Base-by-base conservation (phyloP, 1,140 invertebrate genomes). In the Rhynchophorus ferrugineus region DNA sequence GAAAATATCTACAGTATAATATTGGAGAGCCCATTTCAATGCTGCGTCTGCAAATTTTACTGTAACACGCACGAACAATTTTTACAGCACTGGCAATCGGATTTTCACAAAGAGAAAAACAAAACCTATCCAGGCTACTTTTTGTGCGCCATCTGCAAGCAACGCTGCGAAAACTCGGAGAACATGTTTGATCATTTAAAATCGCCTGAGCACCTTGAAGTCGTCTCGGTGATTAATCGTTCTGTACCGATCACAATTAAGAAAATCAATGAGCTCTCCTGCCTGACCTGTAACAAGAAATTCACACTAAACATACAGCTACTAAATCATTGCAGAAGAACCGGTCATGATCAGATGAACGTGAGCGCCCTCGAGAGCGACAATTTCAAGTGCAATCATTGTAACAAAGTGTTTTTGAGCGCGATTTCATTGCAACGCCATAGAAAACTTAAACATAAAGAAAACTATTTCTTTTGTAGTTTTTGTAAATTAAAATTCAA, bases 21-120 rank as follows among this genome's bases (percentile, higher is more conserved):
- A 1, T 75, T 79, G 24, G 82, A 90, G 58, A 83, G 84, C 48
- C 87, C 87, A 0, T 93, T 85, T 64, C 89, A 91, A 66, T 94
- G 89, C 63, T 77, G 77, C 16, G 73, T 84, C 1, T 94, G 90
- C 69, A 79, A 80, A 37, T 93, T 89, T 69, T 93, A 89, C 69
- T 87, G 83, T 58, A 91, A 91, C 66, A 82, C 79, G 41, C 75
- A 84, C 18, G 71, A 78, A 16, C 74, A 80, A 38, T 89, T 91
- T 61, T 70, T 86, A 61, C 70, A 73, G 8, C 89, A 93, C 64
- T 87, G 89, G 82, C 71, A 73, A 18, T 85, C 84, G 3, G 59
- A 72, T 0, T 69, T 74, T 9, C 89, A 93, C 54, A 70, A 79
- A 20, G 61, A 68, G 34, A 62, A 47, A 45, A 44, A n/a, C 9